Conservation (phyloP, 1,140 invertebrate genomes). For the Thaumatotibia leucotreta region DNA sequence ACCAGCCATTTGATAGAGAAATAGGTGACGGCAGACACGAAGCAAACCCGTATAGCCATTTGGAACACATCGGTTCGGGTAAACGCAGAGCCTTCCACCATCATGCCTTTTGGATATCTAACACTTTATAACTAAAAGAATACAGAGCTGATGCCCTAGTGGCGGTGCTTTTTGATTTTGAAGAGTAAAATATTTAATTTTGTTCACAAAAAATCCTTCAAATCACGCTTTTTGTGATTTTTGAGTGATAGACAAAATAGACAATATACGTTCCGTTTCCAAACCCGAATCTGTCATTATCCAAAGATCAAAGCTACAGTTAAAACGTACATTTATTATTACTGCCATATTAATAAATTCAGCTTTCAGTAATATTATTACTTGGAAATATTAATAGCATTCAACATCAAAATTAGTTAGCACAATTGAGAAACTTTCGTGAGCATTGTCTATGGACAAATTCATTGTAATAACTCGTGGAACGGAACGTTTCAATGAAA, state of each 20-base stretch:
- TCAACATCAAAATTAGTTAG: too few species aligned
- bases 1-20: conserved; percentile 93
- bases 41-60: conserved; percentile 84
- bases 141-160: conserved; percentile 15
- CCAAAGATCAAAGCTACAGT: too few species aligned
- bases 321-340: too few species aligned
- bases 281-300: not conserved
- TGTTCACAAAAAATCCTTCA: conserved; percentile 14
- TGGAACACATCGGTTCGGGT: conserved; percentile 82
- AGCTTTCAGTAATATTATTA: too few species aligned
- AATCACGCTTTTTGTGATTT: conserved; percentile 19
- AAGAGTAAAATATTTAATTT: conserved; percentile 6
- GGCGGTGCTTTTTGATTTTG: conserved; percentile 27
- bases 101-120: conserved; percentile 49
- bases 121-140: conserved; percentile 24
- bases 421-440: not conserved
- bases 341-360: too few species aligned
- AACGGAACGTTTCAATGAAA: not conserved
- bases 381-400: too few species aligned
- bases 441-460: not conserved
- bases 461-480: not conserved
- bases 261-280: not conserved
- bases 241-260: conserved; percentile 18
- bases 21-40: conserved; percentile 91
- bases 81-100: conserved; percentile 77